Evolutionary conservation across 2,113 vertebrate species (phyloP).

Genomic region (Eublepharis macularius): DNA sequence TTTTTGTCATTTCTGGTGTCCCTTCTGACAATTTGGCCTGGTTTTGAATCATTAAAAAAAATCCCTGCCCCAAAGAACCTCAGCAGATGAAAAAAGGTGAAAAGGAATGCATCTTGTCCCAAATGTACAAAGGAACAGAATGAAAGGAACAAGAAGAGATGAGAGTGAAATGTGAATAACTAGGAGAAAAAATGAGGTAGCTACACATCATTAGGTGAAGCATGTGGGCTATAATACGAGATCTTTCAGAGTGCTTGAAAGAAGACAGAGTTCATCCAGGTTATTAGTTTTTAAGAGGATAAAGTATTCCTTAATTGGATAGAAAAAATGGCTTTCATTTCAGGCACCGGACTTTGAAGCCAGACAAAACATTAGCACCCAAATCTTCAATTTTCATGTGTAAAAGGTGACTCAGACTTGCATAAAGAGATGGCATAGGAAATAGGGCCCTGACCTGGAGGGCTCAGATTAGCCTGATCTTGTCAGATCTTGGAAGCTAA

Average conservation of each 20-base stretch:
- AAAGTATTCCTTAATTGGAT: neutral
- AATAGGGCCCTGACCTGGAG: neutral
- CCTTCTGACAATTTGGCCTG: neutral
- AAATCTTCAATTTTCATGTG: neutral
- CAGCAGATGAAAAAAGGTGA: neutral
- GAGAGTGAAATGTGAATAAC: neutral
- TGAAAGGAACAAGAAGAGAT: neutral
- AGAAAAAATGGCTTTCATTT: neutral
- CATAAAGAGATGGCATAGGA: neutral
- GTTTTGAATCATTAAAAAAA: neutral
- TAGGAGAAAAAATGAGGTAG: neutral
- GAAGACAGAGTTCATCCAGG: neutral
- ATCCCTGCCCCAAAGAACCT: neutral
- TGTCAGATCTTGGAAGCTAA: no score
- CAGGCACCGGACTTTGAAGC: neutral
- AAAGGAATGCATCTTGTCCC: neutral
- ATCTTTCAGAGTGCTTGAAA: neutral
- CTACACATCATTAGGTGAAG: neutral
- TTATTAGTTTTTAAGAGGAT: conserved; percentile 3
- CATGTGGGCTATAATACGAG: neutral
- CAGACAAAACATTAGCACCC: neutral
- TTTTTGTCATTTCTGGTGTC: neutral
- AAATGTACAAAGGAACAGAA: neutral
- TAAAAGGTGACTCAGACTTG: neutral
- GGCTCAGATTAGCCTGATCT: no score